These are phyloP conservation scores for Clavelina lepadiformis DNA, from an alignment of 23 tunicate species.

Conservation along the genomic window DNA sequence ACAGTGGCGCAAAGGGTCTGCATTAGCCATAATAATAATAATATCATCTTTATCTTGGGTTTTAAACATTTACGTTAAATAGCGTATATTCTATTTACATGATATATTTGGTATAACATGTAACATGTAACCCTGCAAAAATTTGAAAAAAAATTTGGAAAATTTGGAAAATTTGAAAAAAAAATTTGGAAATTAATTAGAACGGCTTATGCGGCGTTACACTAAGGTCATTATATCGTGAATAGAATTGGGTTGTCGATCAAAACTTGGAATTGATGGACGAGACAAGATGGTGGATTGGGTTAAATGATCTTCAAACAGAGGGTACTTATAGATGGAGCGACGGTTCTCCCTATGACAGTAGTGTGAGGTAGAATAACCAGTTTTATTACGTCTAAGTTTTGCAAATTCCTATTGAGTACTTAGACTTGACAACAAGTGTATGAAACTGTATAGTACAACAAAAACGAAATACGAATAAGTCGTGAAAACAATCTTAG, in stretches of 20 bases:
- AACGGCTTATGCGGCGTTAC: too few relatives aligned
- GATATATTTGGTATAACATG: not conserved
- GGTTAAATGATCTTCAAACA: conserved; percentile 31
- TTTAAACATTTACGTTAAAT: too few relatives aligned
- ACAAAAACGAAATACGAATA: too few relatives aligned
- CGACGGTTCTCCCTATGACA: conserved; percentile 45
- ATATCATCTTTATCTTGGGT: not conserved
- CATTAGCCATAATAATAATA: not conserved
- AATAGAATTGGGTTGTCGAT: conserved; percentile 65
- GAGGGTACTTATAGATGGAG: conserved; percentile 48
- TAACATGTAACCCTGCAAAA: too few relatives aligned
- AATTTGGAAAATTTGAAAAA: too few relatives aligned
- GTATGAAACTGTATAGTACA: too few relatives aligned
- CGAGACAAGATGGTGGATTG: conserved; percentile 61
- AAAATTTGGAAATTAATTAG: too few relatives aligned
- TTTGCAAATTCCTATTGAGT: too few relatives aligned
- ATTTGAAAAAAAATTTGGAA: too few relatives aligned
- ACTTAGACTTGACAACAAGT: too few relatives aligned
- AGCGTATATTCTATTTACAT: not conserved
- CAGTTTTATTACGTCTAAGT: too few relatives aligned
- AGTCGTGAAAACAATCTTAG: too few relatives aligned
- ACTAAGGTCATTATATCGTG: not conserved
- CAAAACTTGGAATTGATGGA: conserved; percentile 13
- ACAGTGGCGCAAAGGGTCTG: conserved; percentile 53
- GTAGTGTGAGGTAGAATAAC: conserved; percentile 45